These are phyloP conservation scores for Enteromius paludinosus DNA, from an alignment of 2,797 vertebrate genomes.

Conservation along the genomic window DNA sequence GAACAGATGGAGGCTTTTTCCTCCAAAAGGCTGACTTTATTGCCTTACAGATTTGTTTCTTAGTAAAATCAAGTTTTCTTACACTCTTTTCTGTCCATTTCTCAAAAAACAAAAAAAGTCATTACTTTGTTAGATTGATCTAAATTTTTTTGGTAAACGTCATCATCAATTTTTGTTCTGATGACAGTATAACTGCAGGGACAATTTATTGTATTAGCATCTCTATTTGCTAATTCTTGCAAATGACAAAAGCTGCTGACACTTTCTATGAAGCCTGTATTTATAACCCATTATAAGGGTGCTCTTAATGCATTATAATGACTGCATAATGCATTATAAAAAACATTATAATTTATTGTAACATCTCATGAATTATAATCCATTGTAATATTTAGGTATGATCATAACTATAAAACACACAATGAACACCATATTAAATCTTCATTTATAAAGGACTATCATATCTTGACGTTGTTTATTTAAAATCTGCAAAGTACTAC, in stretches of 20 bases:
- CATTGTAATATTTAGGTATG: too few relatives aligned
- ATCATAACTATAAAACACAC: too few relatives aligned
- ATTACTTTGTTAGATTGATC: neutral
- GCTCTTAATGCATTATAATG: too few relatives aligned
- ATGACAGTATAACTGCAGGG: neutral
- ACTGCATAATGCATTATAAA: too few relatives aligned
- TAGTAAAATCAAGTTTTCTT: neutral
- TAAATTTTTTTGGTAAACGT: neutral
- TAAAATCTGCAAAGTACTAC: too few relatives aligned
- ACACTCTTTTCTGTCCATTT: neutral
- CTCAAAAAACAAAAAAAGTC: neutral
- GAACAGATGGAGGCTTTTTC: slow-evolving; percentile 17
- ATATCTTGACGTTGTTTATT: too few relatives aligned
- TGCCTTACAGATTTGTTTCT: neutral
- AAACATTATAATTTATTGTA: too few relatives aligned
- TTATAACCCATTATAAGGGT: too few relatives aligned
- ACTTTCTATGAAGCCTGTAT: too few relatives aligned
- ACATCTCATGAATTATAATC: too few relatives aligned
- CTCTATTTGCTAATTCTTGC: neutral
- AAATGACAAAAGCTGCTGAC: neutral
- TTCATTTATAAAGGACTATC: too few relatives aligned
- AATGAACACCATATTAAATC: too few relatives aligned
- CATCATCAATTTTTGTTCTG: neutral
- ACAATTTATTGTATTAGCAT: neutral
- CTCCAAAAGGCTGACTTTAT: neutral